Percentiles rank a stretch among this genome's conserved stretches.
Evolutionary conservation across 2,113 vertebrate species (phyloP).

Genomic region (Diphyllodes magnificus): DNA sequence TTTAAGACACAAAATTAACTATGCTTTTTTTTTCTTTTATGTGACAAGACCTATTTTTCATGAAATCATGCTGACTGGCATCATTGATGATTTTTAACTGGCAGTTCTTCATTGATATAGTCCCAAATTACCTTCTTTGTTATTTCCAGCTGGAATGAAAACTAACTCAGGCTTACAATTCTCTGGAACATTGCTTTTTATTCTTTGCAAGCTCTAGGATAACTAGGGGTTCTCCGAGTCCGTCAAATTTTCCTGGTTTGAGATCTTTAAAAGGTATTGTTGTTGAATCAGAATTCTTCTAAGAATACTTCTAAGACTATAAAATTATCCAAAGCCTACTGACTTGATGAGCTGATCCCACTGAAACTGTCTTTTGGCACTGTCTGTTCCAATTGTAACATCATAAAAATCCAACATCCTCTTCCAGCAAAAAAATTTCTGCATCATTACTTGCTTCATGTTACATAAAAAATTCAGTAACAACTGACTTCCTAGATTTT

Average conservation of each 20-base stretch:
- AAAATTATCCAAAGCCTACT: not conserved
- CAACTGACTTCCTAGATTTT: not conserved
- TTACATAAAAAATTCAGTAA: not conserved
- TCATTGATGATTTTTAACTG: not conserved
- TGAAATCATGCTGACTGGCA: not conserved
- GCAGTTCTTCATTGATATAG: not conserved
- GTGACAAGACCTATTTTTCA: not conserved
- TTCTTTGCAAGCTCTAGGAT: not conserved
- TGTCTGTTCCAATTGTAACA: not conserved
- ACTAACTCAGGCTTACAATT: not conserved
- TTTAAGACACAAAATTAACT: not conserved
- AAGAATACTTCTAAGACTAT: not conserved
- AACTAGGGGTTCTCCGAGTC: not conserved
- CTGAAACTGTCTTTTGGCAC: not conserved
- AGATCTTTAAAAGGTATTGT: not conserved
- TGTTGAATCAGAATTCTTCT: not conserved
- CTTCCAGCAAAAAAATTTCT: not conserved
- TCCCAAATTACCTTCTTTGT: not conserved
- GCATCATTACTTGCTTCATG: not conserved
- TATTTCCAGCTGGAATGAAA: not conserved
- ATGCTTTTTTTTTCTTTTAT: not conserved
- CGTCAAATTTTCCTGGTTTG: not conserved
- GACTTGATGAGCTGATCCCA: not conserved
- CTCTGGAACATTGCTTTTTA: not conserved
- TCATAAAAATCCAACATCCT: not conserved